phyloP scores from a whole-genome alignment of 1,140 invertebrate species.

The Euschistus heros region DNA sequence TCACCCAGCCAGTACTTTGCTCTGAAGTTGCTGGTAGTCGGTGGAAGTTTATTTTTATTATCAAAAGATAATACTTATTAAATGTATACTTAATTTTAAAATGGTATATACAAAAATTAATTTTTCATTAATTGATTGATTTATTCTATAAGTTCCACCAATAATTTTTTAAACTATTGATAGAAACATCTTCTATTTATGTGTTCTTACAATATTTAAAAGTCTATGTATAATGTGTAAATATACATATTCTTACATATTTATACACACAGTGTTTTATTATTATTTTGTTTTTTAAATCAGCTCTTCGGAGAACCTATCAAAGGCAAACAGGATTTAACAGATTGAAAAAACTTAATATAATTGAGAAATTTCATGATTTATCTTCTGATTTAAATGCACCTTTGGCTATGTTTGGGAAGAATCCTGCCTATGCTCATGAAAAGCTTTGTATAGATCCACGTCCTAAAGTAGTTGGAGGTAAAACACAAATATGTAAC shows the following conservation, averaged over 20 bases:
- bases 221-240: too few relatives aligned
- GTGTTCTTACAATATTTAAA: too few relatives aligned
- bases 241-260: neutral
- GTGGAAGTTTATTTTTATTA: too few relatives aligned
- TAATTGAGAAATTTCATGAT: neutral
- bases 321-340: neutral
- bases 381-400: neutral
- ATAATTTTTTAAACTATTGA: too few relatives aligned
- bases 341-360: neutral
- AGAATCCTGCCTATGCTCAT: neutral
- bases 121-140: too few relatives aligned
- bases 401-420: neutral
- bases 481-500: neutral
- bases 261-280: neutral
- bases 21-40: too few relatives aligned
- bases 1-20: too few relatives aligned
- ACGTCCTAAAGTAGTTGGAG: neutral
- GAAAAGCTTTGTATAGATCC: slow-evolving; percentile 1
- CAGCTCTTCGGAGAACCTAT: neutral
- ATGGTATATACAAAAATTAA: too few relatives aligned
- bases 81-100: too few relatives aligned
- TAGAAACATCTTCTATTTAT: too few relatives aligned
- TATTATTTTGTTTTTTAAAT: neutral
- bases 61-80: too few relatives aligned
- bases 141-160: too few relatives aligned